These are phyloP conservation scores for Gambelia wislizenii DNA, from an alignment of 2,797 vertebrate genomes.

Conservation along the genomic window DNA sequence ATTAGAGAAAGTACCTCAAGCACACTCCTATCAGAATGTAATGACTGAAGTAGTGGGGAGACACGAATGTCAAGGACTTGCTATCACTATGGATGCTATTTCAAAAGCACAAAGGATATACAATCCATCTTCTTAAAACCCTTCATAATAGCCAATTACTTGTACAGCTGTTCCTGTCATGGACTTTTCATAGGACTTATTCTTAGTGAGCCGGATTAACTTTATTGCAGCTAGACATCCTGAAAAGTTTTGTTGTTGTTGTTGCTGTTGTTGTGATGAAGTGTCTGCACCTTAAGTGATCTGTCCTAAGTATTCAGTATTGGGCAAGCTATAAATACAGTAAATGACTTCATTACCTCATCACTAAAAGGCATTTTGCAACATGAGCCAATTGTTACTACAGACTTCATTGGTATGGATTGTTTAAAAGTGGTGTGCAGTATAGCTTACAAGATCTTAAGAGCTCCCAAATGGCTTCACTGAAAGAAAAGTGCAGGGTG, in stretches of 20 bases:
- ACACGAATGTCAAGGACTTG: background rate
- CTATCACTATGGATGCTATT: background rate
- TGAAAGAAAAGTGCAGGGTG: background rate
- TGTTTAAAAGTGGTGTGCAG: background rate
- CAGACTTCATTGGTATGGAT: background rate
- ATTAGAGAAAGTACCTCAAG: slow-evolving; percentile 3
- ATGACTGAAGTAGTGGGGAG: background rate
- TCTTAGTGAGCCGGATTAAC: background rate
- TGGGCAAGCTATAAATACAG: background rate
- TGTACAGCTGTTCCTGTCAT: background rate
- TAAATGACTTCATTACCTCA: slow-evolving; percentile 4
- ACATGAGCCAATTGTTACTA: background rate
- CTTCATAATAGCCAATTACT: background rate
- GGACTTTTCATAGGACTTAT: background rate
- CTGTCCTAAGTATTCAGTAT: background rate
- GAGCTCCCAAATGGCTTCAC: background rate
- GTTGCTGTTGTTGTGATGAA: background rate
- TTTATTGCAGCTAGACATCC: background rate
- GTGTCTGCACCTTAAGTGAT: background rate
- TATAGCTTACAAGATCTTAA: background rate
- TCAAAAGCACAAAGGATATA: background rate
- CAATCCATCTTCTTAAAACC: background rate
- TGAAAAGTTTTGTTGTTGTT: background rate
- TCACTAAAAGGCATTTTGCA: background rate
- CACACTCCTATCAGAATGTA: background rate